Conservation (phyloP, 2,888 invertebrate species). For the Papilio demoleus region DNA sequence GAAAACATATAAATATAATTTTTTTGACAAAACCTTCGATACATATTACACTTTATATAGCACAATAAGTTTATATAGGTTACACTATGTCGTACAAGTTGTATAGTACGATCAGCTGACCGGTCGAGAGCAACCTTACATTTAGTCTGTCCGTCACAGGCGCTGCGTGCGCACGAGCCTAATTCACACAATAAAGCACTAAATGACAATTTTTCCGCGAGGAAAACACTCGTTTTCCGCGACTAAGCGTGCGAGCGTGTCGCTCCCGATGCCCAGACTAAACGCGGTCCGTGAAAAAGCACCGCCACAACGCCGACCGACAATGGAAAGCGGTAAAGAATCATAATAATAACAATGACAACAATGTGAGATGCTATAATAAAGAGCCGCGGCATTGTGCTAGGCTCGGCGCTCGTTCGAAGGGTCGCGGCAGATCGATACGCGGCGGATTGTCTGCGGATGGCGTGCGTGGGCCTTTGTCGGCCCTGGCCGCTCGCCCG, state of each 20-base stretch:
- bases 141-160: constrained; percentile 47
- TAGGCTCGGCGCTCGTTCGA: constrained; percentile 79
- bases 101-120: constrained; percentile 52
- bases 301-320: constrained; percentile 83
- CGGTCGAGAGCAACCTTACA: constrained; percentile 45
- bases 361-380: constrained; percentile 84
- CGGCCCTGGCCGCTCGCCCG: constrained; percentile 47
- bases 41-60: too few relatives aligned
- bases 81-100: neutral
- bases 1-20: neutral
- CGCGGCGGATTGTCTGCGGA: constrained; percentile 78
- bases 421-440: constrained; percentile 83
- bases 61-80: neutral
- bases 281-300: constrained; percentile 83
- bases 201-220: constrained; percentile 70
- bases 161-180: constrained; percentile 67
- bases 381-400: constrained; percentile 83
- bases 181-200: constrained; percentile 61
- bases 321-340: constrained; percentile 84
- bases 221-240: constrained; percentile 80
- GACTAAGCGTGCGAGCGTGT: constrained; percentile 81
- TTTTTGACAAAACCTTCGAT: neutral
- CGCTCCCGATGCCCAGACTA: constrained; percentile 83
- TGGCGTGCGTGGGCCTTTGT: constrained; percentile 77
- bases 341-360: constrained; percentile 85